phyloP scores from a whole-genome alignment of 2,113 vertebrate genomes.

The Bos indicus region DNA sequence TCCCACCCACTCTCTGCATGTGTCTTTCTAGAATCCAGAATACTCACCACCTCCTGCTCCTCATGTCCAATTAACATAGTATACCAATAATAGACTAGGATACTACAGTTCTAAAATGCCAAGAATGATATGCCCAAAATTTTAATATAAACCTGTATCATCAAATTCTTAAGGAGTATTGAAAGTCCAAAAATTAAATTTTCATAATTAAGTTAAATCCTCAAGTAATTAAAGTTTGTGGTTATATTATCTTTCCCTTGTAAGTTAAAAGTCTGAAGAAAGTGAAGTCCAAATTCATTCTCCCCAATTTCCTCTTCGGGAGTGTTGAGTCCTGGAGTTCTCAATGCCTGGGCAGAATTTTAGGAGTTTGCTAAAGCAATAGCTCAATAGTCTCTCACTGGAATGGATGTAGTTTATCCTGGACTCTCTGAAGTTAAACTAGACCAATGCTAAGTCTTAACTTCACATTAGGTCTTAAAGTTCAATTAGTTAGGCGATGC shows the following conservation, averaged over 20 bases:
- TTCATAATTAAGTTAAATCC: neutral
- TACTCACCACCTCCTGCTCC: neutral
- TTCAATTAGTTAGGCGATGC: neutral
- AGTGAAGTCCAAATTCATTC: neutral
- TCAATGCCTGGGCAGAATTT: neutral
- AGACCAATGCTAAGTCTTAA: neutral
- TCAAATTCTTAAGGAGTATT: neutral
- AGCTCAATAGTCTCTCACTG: neutral
- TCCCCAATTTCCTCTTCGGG: neutral
- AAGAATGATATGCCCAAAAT: neutral
- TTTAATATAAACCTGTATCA: constrained; percentile 6
- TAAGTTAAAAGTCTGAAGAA: neutral
- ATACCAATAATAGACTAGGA: neutral
- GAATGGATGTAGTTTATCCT: neutral
- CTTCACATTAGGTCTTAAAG: neutral
- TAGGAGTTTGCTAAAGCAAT: neutral
- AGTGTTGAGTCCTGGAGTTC: neutral
- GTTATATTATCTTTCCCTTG: neutral
- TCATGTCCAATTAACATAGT: neutral
- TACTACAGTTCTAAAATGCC: neutral
- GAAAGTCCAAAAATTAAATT: constrained; percentile 7
- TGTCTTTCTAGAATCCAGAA: neutral
- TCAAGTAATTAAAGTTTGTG: neutral
- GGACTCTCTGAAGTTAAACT: neutral
- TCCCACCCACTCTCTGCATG: neutral